Percentiles rank a stretch among this genome's conserved stretches.
These are phyloP conservation scores for Arenaria interpres DNA, from an alignment of 2,113 vertebrate species.

Conservation along the genomic window DNA sequence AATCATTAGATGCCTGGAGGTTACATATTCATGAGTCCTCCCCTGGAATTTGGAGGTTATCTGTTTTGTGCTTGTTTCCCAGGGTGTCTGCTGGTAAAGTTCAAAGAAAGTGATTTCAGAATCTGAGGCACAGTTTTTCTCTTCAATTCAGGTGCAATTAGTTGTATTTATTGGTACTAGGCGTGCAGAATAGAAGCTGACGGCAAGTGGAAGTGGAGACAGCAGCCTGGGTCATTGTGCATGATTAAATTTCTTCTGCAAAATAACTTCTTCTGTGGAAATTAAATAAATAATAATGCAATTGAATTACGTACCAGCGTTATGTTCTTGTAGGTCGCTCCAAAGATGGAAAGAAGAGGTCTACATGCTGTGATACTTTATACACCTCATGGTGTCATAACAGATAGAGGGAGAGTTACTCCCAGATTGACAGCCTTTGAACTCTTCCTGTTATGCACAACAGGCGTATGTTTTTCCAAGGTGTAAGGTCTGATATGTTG, in stretches of 20 bases:
- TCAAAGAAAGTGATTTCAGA: background rate
- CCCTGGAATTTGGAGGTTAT: background rate
- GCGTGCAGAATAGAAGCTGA: background rate
- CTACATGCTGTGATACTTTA: background rate
- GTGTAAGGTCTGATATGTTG: background rate
- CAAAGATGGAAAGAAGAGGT: background rate
- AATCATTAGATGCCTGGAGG: slow-evolving; percentile 12
- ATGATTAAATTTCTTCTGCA: background rate
- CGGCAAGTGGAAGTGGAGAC: background rate
- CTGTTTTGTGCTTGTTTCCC: background rate
- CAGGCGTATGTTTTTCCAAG: background rate
- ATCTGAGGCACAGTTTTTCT: background rate
- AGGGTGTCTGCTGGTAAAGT: background rate
- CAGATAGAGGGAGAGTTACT: background rate
- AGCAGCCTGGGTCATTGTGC: background rate
- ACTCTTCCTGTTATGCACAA: background rate
- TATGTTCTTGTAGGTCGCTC: background rate
- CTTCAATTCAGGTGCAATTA: background rate
- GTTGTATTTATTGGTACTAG: background rate
- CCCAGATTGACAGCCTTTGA: background rate
- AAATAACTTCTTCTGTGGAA: background rate
- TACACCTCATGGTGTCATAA: background rate
- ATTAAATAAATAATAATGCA: background rate
- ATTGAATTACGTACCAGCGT: background rate
- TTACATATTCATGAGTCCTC: slow-evolving; percentile 13